Conservation (phyloP, 2,888 invertebrate species). For the Leptogaster cylindrica region DNA sequence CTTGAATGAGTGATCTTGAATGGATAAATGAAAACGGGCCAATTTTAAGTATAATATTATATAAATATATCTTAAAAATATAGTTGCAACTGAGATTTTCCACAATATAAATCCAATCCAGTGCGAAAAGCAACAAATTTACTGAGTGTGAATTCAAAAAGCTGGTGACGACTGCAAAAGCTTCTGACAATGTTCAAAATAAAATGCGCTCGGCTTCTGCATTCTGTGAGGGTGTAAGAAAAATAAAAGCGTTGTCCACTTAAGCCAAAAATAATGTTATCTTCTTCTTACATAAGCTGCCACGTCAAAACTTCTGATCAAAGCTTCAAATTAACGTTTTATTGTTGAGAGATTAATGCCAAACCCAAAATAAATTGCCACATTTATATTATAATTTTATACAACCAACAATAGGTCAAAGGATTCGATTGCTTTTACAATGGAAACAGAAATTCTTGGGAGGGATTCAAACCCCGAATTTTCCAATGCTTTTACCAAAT, state of each 20-base stretch:
- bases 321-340: too few relatives aligned
- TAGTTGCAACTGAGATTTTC: constrained; percentile 12
- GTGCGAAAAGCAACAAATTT: constrained; percentile 21
- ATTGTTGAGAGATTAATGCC: too few relatives aligned
- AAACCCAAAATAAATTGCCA: background rate
- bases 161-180: constrained; percentile 19
- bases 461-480: constrained; percentile 45
- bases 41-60: constrained; percentile 43
- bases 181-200: constrained; percentile 24
- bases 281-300: too few relatives aligned
- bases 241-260: too few relatives aligned
- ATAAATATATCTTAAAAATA: constrained; percentile 40
- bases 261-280: too few relatives aligned
- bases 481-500: constrained; percentile 43
- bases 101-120: constrained; percentile 27
- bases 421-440: constrained; percentile 14
- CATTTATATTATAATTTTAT: background rate
- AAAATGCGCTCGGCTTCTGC: constrained; percentile 17
- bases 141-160: constrained; percentile 12
- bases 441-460: constrained; percentile 24
- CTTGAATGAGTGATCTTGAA: constrained; percentile 46
- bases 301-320: background rate
- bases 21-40: constrained; percentile 48
- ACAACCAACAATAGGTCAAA: constrained; percentile 7
- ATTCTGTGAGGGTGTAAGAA: constrained; percentile 35